phyloP scores from a whole-genome alignment of 2,888 invertebrate species.

The Margaritifera margaritifera region DNA sequence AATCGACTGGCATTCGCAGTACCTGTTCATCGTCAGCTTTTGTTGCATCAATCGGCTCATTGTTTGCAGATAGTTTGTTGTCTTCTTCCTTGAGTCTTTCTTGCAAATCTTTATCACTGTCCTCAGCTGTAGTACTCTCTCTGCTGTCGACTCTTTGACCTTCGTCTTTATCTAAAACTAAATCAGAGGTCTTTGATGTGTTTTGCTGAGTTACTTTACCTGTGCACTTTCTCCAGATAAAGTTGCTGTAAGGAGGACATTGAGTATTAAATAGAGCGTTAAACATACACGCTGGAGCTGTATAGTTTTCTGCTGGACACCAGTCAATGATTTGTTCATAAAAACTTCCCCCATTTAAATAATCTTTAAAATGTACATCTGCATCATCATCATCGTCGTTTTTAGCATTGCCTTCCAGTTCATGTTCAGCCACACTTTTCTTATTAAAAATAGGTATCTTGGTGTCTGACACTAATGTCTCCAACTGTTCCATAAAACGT shows the following conservation, averaged over 20 bases:
- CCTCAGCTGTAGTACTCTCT: background rate
- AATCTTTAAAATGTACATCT: slow-evolving; percentile 10
- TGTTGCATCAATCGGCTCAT: background rate
- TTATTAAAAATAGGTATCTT: background rate
- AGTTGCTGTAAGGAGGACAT: slow-evolving; percentile 21
- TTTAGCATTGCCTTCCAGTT: background rate
- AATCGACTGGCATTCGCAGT: background rate
- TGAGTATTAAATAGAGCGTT: slow-evolving; percentile 10
- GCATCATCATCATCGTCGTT: slow-evolving; percentile 7
- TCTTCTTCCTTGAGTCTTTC: background rate
- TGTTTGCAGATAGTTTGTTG: background rate
- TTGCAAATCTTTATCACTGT: background rate
- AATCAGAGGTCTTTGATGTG: background rate
- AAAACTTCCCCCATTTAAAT: slow-evolving; percentile 5
- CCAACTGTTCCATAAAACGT: slow-evolving; percentile 7
- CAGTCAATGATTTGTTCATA: slow-evolving; percentile 15
- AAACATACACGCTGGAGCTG: slow-evolving; percentile 23
- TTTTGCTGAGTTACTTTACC: background rate
- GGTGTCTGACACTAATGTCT: slow-evolving; percentile 15
- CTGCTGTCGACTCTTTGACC: slow-evolving; percentile 2
- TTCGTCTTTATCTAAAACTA: background rate
- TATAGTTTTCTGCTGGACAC: slow-evolving; percentile 18
- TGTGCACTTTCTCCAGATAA: slow-evolving; percentile 18
- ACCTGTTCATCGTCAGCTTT: slow-evolving; percentile 1
- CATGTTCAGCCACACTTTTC: background rate